Evolutionary conservation across 2,888 invertebrate genomes (phyloP).

Genomic region (Camptogramma bilineatum): DNA sequence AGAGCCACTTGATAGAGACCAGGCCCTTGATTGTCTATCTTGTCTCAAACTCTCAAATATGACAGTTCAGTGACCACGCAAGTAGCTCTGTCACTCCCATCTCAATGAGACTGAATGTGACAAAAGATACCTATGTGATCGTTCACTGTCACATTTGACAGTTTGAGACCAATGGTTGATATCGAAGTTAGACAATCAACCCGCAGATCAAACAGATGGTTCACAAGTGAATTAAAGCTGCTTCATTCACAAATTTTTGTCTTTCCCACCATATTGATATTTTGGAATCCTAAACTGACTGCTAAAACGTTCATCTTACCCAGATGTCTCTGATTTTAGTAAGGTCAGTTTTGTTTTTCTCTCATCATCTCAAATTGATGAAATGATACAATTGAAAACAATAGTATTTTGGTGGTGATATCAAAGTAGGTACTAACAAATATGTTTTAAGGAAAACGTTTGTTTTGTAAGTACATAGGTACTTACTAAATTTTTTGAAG

Average conservation of each 20-base stretch:
- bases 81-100: too few relatives aligned
- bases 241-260: too few relatives aligned
- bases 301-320: neutral
- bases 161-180: too few relatives aligned
- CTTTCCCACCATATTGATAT: neutral
- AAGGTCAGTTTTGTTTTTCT: neutral
- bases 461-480: neutral
- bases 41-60: too few relatives aligned
- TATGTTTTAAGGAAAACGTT: neutral
- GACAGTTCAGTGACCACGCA: too few relatives aligned
- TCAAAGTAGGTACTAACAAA: neutral
- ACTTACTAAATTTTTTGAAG: constrained; percentile 11
- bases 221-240: neutral
- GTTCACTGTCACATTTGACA: too few relatives aligned
- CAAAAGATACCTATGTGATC: too few relatives aligned
- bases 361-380: constrained; percentile 12
- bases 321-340: neutral
- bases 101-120: too few relatives aligned
- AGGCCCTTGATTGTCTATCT: too few relatives aligned
- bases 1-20: constrained; percentile 7
- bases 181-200: too few relatives aligned
- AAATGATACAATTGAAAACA: constrained; percentile 29
- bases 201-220: neutral
- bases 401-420: neutral
- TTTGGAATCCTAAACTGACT: neutral